A percentile compares a stretch with the other conserved stretches of the same genome.
These are phyloP conservation scores for Drosophila hamatofila DNA, from an alignment of 2,888 invertebrate genomes.

Conservation along the genomic window DNA sequence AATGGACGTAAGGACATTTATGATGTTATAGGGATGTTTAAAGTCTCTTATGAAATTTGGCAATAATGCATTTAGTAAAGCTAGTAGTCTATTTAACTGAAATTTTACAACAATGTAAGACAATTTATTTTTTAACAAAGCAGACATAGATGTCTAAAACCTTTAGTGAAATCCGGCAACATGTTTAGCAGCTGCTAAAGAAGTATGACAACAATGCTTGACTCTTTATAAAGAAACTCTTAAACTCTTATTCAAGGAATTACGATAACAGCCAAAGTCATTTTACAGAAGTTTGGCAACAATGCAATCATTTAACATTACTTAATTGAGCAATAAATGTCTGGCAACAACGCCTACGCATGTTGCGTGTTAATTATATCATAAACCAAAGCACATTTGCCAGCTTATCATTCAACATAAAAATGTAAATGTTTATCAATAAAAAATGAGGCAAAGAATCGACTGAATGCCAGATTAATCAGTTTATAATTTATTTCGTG, in stretches of 20 bases:
- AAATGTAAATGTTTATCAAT: constrained; percentile 19
- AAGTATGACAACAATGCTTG: constrained; percentile 11
- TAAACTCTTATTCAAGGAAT: not conserved
- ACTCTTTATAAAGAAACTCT: not conserved
- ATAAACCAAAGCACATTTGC: not conserved
- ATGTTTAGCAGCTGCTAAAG: constrained; percentile 1
- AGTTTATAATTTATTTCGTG: constrained; percentile 69
- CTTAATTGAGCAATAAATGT: constrained; percentile 1
- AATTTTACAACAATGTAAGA: not conserved
- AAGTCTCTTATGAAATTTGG: no score
- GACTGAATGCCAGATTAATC: constrained; percentile 57
- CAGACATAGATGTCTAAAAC: not conserved
- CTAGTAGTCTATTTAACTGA: no score
- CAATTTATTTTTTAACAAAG: no score
- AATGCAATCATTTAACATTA: not conserved
- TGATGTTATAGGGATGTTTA: no score
- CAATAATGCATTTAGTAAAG: no score
- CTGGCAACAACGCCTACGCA: constrained; percentile 12
- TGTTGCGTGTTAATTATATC: constrained; percentile 30
- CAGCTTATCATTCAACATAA: constrained; percentile 1
- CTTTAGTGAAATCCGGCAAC: constrained; percentile 34
- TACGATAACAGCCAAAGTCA: not conserved
- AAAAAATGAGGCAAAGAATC: constrained; percentile 16
- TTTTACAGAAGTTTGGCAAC: constrained; percentile 20
- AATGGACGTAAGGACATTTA: no score